Evolutionary conservation across 2,888 invertebrate species (phyloP).

Genomic region (Drosophila cyrtoloma): DNA sequence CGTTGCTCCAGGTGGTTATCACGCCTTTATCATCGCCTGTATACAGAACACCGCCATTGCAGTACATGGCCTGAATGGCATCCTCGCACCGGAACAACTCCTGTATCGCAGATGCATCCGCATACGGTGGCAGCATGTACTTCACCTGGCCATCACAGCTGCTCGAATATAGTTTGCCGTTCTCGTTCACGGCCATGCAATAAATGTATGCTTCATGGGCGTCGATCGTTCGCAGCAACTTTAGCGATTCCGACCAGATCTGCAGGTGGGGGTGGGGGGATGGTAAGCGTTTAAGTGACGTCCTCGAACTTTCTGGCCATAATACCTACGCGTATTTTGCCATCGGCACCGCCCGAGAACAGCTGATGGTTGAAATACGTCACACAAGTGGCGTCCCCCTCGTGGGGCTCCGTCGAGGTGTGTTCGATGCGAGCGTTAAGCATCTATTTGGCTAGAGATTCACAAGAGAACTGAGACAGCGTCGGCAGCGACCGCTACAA

Average conservation of each 20-base stretch:
- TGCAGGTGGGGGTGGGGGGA: constrained; percentile 42
- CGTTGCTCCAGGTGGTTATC: constrained; percentile 84
- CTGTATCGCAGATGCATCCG: constrained; percentile 63
- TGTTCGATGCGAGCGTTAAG: constrained; percentile 74
- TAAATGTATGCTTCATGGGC: constrained; percentile 84
- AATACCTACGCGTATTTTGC: constrained; percentile 84
- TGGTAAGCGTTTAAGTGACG: constrained; percentile 1
- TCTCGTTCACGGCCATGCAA: constrained; percentile 81
- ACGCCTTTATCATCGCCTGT: constrained; percentile 85
- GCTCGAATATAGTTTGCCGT: constrained; percentile 84
- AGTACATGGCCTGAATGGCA: constrained; percentile 83
- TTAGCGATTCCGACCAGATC: constrained; percentile 84
- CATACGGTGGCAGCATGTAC: constrained; percentile 80
- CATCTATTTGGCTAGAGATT: constrained; percentile 51
- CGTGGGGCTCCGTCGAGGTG: constrained; percentile 81
- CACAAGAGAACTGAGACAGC: constrained; percentile 46
- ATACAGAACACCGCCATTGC: constrained; percentile 79
- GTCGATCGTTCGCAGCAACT: constrained; percentile 78
- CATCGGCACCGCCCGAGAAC: constrained; percentile 85
- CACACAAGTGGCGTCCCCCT: constrained; percentile 84
- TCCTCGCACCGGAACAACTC: constrained; percentile 83
- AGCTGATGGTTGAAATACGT: constrained; percentile 77
- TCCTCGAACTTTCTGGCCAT: not conserved
- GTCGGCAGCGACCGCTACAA: not conserved
- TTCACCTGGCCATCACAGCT: constrained; percentile 85